Base-by-base conservation (phyloP, 2,113 vertebrate genomes). In the Casuarius casuarius region DNA sequence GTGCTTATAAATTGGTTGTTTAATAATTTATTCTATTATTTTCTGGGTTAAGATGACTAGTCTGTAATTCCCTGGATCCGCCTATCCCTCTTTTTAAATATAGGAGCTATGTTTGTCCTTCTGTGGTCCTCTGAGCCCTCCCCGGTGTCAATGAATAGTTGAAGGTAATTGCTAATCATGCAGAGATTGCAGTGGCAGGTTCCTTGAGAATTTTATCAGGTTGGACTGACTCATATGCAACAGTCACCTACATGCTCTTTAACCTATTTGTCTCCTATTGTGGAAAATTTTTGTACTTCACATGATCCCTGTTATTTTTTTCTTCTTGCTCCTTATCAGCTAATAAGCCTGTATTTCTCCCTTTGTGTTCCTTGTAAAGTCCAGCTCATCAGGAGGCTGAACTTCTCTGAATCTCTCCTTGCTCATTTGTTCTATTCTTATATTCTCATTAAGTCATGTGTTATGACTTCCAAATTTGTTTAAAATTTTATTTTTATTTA, bases 1-100 rank as follows among this genome's bases (percentile, higher is more conserved):
- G 7, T 68, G 38, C 21, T 85, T 74, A 65, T 31, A 72, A 83
- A 83, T 87, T 18, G 62, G 89, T 77, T 56, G 74, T 62, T 96
- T 77, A 95, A 86, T 84, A 79, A 87, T 93, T 85, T 88, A 76
- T 42, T 76, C 8, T 73, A 58, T 83, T 74, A 38, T 84, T 92
- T 85, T 87, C 90, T 74, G 54, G 18, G 31, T 86, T 77, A 74
- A 86, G 46, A 67, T 63, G 56, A 67, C 33, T 85, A 38, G 38
- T 52, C 44, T 77, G 0, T 54, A 77, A 61, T 26, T 71, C 61
- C 51, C 74, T 61, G 46, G 25, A 44, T 56, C 40, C 0, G 1
- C 17, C 20, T 94, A 62, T 61, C 58, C 16, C 26, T 38, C 22
- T 51, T 58, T 74, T 44, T 49, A 72, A 40, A 63, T 44, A 25